Conservation (phyloP, 92 coral and sea anemone species). For the Epizoanthus rinbou region DNA sequence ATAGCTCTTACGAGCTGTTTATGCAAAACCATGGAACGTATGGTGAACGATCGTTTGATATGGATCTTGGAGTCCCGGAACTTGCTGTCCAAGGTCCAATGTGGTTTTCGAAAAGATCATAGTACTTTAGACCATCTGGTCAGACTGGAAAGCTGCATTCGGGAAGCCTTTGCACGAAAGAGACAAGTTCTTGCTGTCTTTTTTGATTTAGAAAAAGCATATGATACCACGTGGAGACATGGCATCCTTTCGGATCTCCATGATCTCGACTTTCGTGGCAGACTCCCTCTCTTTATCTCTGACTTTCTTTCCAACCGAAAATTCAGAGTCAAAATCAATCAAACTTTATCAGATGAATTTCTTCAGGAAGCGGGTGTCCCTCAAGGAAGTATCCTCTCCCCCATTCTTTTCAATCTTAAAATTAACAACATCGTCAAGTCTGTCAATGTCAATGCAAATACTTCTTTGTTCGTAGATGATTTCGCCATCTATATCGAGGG, state of each 20-base stretch:
- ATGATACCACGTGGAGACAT: conserved; percentile 24
- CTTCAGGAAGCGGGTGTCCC: conserved; percentile 17
- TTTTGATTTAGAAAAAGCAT: no score
- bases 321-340: neutral
- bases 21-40: conserved; percentile 29
- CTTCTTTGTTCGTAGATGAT: conserved; percentile 30
- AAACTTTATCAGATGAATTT: conserved; percentile 17
- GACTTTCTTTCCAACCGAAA: conserved; percentile 19
- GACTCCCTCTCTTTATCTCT: no score
- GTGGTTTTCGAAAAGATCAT: conserved; percentile 30
- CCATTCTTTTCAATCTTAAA: conserved; percentile 7
- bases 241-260: conserved; percentile 21
- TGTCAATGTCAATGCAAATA: neutral
- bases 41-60: conserved; percentile 25
- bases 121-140: conserved; percentile 3
- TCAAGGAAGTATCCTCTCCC: conserved; percentile 35
- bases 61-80: conserved; percentile 9
- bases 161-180: neutral
- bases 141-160: neutral
- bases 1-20: conserved; percentile 32
- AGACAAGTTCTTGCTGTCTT: no score
- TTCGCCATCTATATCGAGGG: neutral
- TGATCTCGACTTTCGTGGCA: neutral
- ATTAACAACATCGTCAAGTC: neutral
- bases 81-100: conserved; percentile 2